A percentile compares a stretch with the other conserved stretches of the same genome.
Conservation (phyloP, 2,888 invertebrate species). For the Drosophila mimica region DNA sequence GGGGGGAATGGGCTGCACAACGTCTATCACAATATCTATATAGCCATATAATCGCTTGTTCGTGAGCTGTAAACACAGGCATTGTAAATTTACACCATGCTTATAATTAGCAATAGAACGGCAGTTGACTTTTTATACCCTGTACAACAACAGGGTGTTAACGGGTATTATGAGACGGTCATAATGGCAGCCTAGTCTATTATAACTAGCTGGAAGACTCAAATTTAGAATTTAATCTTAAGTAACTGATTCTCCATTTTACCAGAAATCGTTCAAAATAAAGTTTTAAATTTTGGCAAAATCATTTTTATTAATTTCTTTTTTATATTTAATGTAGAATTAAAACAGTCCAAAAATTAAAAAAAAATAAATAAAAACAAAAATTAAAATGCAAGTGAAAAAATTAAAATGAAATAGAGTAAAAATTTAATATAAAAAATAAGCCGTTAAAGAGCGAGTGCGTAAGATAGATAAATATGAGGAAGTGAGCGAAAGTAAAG, state of each 20-base stretch:
- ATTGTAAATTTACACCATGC: slow-evolving; percentile 75
- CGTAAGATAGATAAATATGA: neutral
- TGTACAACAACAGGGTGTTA: neutral
- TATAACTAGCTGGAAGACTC: neutral
- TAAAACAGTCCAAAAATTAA: neutral
- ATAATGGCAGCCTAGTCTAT: neutral
- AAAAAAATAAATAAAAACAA: neutral
- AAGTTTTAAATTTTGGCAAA: neutral
- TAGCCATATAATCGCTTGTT: slow-evolving; percentile 72
- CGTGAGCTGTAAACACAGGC: slow-evolving; percentile 76
- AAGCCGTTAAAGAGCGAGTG: neutral
- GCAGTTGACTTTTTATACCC: slow-evolving; percentile 67
- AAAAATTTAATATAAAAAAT: neutral
- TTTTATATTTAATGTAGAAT: neutral
- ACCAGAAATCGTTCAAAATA: neutral
- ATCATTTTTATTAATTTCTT: neutral
- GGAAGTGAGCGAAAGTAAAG: neutral
- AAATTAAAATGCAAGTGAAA: neutral
- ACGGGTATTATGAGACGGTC: neutral
- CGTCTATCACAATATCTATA: slow-evolving; percentile 53
- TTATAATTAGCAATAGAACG: slow-evolving; percentile 77
- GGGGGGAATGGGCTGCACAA: slow-evolving; percentile 23
- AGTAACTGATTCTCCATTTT: neutral
- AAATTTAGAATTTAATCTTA: neutral
- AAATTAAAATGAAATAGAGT: neutral